phyloP scores from a whole-genome alignment of 2,113 vertebrate genomes.

The Ceyx cyanopectus region DNA sequence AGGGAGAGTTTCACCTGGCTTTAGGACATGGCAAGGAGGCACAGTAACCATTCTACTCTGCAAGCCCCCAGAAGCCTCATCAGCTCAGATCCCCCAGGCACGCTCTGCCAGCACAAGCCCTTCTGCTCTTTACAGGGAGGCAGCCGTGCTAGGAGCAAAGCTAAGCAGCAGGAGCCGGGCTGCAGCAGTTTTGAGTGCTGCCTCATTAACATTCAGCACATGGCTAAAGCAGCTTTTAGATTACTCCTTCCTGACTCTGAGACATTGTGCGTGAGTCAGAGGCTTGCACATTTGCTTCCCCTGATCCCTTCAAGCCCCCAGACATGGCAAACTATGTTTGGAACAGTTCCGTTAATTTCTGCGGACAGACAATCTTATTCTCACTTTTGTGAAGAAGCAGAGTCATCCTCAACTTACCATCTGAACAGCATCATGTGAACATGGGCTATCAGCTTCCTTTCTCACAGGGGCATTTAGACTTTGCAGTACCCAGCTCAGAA shows the following conservation, averaged over 20 bases:
- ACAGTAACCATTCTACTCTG: neutral
- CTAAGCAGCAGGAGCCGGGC: neutral
- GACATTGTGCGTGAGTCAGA: neutral
- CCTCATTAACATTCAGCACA: constrained; percentile 21
- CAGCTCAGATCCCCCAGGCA: neutral
- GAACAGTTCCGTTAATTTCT: neutral
- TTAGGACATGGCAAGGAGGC: neutral
- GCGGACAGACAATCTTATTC: neutral
- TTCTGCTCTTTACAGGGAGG: neutral
- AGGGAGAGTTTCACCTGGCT: accelerated
- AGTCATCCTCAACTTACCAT: neutral
- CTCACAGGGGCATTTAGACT: neutral
- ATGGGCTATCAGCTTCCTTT: neutral
- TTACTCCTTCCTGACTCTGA: constrained; percentile 21
- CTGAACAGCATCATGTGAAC: neutral
- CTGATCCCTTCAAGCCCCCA: neutral
- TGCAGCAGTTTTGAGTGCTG: neutral
- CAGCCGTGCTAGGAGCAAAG: neutral
- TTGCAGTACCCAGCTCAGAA: neutral
- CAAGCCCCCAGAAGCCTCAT: neutral
- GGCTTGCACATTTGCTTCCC: neutral
- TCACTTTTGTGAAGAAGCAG: neutral
- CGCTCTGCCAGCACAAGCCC: neutral
- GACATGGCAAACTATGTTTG: neutral
- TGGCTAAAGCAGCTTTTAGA: neutral